phyloP scores from a whole-genome alignment of 2,888 invertebrate genomes.

The Eupithecia inturbata region DNA sequence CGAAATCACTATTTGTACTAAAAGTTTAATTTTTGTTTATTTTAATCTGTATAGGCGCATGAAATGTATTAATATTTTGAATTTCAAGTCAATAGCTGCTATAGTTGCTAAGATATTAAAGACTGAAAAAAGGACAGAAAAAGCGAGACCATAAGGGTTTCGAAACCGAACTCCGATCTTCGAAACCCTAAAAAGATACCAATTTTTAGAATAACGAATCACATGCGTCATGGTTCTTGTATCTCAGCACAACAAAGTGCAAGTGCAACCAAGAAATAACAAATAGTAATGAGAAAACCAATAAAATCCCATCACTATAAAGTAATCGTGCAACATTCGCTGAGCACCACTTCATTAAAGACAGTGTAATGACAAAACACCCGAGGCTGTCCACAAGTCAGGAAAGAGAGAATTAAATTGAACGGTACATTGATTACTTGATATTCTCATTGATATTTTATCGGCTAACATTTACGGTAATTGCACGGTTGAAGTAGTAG shows the following conservation, averaged over 20 bases:
- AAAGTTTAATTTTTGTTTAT: too few relatives aligned
- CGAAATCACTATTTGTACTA: too few relatives aligned
- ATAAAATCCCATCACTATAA: slow-evolving; percentile 24
- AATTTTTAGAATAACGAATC: not conserved
- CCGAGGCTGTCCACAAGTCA: slow-evolving; percentile 43
- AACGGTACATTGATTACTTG: slow-evolving; percentile 12
- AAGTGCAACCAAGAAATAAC: not conserved
- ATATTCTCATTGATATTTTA: slow-evolving; percentile 19
- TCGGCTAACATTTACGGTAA: slow-evolving; percentile 6
- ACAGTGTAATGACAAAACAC: slow-evolving; percentile 56
- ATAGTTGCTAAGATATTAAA: too few relatives aligned
- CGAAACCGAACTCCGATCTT: too few relatives aligned
- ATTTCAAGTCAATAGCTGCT: too few relatives aligned
- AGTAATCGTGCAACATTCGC: slow-evolving; percentile 32
- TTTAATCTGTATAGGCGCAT: too few relatives aligned
- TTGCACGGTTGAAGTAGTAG: slow-evolving; percentile 7
- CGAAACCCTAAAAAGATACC: too few relatives aligned
- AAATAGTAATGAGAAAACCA: slow-evolving; percentile 2
- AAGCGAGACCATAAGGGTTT: too few relatives aligned
- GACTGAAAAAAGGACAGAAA: too few relatives aligned
- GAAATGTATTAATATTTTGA: too few relatives aligned
- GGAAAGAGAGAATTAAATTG: slow-evolving; percentile 30
- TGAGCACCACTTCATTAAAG: slow-evolving; percentile 59
- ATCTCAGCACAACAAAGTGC: not conserved
- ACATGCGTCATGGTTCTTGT: not conserved